These are phyloP conservation scores for Dolichoris vasculosae DNA, from an alignment of 1,140 invertebrate species.

Conservation along the genomic window DNA sequence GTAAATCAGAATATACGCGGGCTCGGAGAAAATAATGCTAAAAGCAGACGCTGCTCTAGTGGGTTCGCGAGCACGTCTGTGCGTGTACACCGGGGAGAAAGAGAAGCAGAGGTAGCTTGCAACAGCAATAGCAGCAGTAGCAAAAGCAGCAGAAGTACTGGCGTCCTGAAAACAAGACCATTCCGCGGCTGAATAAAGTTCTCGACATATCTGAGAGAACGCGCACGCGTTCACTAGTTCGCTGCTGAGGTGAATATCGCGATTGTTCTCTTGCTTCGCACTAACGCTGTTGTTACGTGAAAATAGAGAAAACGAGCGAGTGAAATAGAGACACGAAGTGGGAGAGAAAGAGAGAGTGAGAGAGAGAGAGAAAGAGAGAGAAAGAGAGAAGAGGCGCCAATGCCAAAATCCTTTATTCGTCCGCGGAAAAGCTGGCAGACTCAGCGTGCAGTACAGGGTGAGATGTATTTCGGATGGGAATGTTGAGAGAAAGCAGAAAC, in stretches of 20 bases:
- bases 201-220: constrained; percentile 4
- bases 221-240: neutral
- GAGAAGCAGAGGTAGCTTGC: neutral
- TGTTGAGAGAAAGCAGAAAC: neutral
- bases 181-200: constrained; percentile 41
- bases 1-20: constrained; percentile 34
- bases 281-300: neutral
- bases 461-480: constrained; percentile 20
- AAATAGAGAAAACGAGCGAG: neutral
- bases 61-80: neutral
- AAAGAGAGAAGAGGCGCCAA: neutral
- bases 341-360: neutral
- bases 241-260: constrained; percentile 7
- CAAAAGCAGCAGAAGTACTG: neutral
- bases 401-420: constrained; percentile 33
- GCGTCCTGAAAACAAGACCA: constrained; percentile 38
- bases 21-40: constrained; percentile 39
- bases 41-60: constrained; percentile 32
- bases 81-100: neutral
- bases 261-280: constrained; percentile 30
- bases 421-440: constrained; percentile 14
- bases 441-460: neutral
- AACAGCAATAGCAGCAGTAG: neutral
- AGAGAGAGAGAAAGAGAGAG: neutral
- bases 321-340: neutral